A percentile compares a stretch with the other conserved stretches of the same genome.
Conservation (phyloP, 2,888 invertebrate species). For the Aplocera efformata region DNA sequence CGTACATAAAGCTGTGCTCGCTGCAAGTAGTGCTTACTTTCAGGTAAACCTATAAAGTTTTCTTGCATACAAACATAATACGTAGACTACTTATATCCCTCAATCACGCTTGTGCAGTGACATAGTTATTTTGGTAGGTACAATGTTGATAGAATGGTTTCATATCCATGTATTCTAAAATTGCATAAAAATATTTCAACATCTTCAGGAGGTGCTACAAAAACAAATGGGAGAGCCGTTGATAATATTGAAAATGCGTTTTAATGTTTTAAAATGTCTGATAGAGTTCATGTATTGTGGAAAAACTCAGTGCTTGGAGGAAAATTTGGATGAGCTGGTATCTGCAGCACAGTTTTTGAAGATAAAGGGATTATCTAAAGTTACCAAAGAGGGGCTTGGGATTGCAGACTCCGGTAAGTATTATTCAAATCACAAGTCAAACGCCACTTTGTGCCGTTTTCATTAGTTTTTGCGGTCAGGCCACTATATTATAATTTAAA, state of each 20-base stretch:
- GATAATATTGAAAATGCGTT: constrained; percentile 84
- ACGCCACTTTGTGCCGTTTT: too few relatives aligned
- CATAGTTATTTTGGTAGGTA: too few relatives aligned
- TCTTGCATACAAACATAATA: background rate
- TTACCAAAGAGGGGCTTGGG: constrained; percentile 77
- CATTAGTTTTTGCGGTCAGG: too few relatives aligned
- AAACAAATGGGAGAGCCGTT: constrained; percentile 80
- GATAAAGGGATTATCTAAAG: constrained; percentile 81
- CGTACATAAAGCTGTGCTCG: constrained; percentile 87
- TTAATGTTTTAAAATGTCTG: constrained; percentile 84
- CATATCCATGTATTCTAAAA: too few relatives aligned
- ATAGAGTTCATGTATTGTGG: constrained; percentile 90
- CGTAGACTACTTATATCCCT: too few relatives aligned
- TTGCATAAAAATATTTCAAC: background rate
- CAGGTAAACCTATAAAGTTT: constrained; percentile 69
- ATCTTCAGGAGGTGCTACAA: constrained; percentile 78
- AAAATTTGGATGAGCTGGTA: constrained; percentile 84
- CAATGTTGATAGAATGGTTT: too few relatives aligned
- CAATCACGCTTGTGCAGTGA: too few relatives aligned
- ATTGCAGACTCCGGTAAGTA: constrained; percentile 67
- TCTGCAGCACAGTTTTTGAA: constrained; percentile 86
- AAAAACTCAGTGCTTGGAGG: constrained; percentile 85
- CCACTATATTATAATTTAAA: too few relatives aligned
- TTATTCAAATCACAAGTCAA: background rate
- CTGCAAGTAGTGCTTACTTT: constrained; percentile 86